phyloP scores from a whole-genome alignment of 2,113 vertebrate genomes.

The Ondatra zibethicus region DNA sequence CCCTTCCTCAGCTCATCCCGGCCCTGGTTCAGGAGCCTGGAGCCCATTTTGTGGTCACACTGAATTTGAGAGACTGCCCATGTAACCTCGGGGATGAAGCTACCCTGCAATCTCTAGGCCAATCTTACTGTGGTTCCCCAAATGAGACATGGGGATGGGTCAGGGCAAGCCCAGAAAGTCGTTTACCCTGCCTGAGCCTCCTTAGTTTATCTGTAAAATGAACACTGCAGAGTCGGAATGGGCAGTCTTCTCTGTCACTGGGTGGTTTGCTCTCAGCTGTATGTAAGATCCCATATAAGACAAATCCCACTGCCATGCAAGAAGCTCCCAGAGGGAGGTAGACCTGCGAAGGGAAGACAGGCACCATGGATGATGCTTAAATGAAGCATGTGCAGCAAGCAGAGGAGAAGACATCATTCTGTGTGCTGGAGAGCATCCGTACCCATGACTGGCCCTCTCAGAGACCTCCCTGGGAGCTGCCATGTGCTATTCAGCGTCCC shows the following conservation, averaged over 20 bases:
- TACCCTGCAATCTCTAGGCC: background rate
- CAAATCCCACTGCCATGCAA: background rate
- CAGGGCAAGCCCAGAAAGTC: background rate
- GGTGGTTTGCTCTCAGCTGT: background rate
- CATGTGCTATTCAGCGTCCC: background rate
- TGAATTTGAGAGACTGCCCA: background rate
- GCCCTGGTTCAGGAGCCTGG: constrained; percentile 5
- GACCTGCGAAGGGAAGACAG: background rate
- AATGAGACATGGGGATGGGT: background rate
- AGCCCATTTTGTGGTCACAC: background rate
- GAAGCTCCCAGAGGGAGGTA: background rate
- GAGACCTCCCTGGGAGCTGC: background rate
- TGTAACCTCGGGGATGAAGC: background rate
- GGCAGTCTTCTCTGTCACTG: background rate
- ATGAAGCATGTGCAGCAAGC: background rate
- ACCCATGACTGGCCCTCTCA: background rate
- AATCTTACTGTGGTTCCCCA: background rate
- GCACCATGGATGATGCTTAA: background rate
- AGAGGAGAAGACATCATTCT: background rate
- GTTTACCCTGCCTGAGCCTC: background rate
- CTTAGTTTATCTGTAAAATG: background rate
- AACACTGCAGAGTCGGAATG: background rate
- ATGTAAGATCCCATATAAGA: background rate
- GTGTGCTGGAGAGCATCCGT: background rate
- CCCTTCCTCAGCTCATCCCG: background rate